Conservation (phyloP, 2,888 invertebrate genomes). For the Rhamphomyia laevipes region DNA sequence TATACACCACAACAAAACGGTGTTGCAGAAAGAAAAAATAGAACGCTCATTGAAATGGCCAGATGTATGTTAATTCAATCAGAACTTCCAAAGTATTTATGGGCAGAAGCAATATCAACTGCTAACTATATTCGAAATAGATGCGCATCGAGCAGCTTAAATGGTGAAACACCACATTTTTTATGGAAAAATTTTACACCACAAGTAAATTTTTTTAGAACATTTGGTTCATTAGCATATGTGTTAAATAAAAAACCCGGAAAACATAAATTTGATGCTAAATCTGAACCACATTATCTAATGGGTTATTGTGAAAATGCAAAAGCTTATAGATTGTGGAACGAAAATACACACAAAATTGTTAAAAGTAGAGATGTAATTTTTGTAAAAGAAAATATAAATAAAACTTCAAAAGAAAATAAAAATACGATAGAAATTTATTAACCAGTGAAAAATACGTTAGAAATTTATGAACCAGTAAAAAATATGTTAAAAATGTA, state of each 20-base stretch:
- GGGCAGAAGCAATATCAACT: neutral
- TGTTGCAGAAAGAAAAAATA: neutral
- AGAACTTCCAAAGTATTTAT: neutral
- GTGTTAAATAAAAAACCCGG: neutral
- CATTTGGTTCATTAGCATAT: neutral
- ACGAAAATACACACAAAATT: neutral
- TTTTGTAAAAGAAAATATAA: neutral
- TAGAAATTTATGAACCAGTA: too few species aligned
- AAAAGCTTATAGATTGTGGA: constrained; percentile 1
- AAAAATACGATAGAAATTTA: neutral
- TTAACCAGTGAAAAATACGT: too few species aligned
- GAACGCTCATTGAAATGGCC: neutral
- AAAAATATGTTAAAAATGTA: neutral
- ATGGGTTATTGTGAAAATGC: constrained; percentile 1
- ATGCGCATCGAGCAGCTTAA: neutral
- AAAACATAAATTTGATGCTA: constrained; percentile 13
- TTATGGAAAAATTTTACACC: neutral
- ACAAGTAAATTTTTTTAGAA: neutral
- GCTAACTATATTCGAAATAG: constrained; percentile 1
- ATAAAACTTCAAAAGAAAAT: neutral
- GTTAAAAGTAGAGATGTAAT: neutral
- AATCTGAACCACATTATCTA: constrained; percentile 2
- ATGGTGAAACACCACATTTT: neutral
- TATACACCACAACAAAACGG: constrained; percentile 1
- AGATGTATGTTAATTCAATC: neutral